Base-by-base conservation (phyloP, 2,797 vertebrate genomes). In the Sphaeramia orbicularis region DNA sequence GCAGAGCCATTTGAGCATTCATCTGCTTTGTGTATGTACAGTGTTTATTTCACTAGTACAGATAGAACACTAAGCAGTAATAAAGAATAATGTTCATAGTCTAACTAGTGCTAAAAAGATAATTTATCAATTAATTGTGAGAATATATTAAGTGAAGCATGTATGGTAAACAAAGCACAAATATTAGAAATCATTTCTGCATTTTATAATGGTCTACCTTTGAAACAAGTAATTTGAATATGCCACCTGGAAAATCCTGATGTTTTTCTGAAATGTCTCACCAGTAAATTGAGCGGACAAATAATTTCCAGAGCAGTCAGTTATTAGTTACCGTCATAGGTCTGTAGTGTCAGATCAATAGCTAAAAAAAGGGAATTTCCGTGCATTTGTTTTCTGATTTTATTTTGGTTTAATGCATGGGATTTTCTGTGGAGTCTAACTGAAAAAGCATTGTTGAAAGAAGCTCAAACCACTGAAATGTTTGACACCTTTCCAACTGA, bases 1-100 rank as follows among this genome's bases (percentile, higher is more conserved):
- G 12, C 7, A 4, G 4, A 43, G 1, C 38, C 18, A 41, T 10
- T 36, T 10, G 8, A 35, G 1, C 5, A 47, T n/a, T 7, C 5
- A 43, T 41, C 37, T 49, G 24, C 18, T 49, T n/a, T 27, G 18
- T 45, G 3, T 59, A 27, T 58, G 35, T 51, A 14, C 24, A 67
- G 6, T 35, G 49, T 38, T 15, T 37, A 11, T 43, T 14, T 0
- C 36, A 43, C 6, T 36, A 2, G 37, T 4, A 42, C 27, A 48
- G 15, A 14, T 4, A 0, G 6, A 9, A 42, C 10, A 16, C 12
- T 24, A 14, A 54, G 4, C 4, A 56, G 21, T 19, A 24, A 62
- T 14, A 4, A 24, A 12, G 35, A 52, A 1, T 2, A 15, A 11
- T 9, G 50, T 52, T 41, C 6, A 2, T 21, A 21, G 19, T 21